Percentiles rank a stretch among this genome's conserved stretches.
Evolutionary conservation across 1,140 invertebrate genomes (phyloP).

Genomic region (Neodiprion pinetum): DNA sequence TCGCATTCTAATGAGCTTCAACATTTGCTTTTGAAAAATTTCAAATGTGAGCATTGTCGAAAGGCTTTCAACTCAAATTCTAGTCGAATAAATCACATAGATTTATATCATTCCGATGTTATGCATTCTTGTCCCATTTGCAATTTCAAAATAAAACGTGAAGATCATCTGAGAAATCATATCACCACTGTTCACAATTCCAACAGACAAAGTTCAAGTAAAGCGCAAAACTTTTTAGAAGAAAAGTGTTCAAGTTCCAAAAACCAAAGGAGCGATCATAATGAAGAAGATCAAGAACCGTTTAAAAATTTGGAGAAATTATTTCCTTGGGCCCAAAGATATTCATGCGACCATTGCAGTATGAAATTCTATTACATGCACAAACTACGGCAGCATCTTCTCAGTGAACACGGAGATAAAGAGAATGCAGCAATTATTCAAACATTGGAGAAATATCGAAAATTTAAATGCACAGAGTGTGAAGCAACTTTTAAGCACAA

Average conservation of each 20-base stretch:
- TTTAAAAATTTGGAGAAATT: background rate
- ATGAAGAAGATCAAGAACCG: background rate
- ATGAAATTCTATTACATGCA: slow-evolving; percentile 5
- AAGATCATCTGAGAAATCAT: background rate
- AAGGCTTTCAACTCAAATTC: background rate
- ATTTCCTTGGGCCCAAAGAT: slow-evolving; percentile 3
- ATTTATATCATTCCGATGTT: background rate
- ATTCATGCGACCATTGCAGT: background rate
- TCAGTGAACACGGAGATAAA: background rate
- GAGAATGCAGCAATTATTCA: background rate
- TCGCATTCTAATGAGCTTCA: background rate
- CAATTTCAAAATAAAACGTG: background rate
- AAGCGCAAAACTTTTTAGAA: background rate
- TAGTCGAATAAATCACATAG: background rate
- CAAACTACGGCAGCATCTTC: slow-evolving; percentile 3
- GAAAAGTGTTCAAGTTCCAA: background rate
- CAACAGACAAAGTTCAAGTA: background rate
- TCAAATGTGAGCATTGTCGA: background rate
- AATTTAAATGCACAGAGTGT: slow-evolving; percentile 3
- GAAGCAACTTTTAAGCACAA: background rate
- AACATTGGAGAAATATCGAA: background rate
- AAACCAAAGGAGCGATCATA: background rate
- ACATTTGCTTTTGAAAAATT: background rate
- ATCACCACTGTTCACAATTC: background rate
- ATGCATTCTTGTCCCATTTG: background rate